Percentiles rank a stretch among this genome's conserved stretches.
These are phyloP conservation scores for Ectemnius cavifrons DNA, from an alignment of 2,888 invertebrate species.

Conservation along the genomic window DNA sequence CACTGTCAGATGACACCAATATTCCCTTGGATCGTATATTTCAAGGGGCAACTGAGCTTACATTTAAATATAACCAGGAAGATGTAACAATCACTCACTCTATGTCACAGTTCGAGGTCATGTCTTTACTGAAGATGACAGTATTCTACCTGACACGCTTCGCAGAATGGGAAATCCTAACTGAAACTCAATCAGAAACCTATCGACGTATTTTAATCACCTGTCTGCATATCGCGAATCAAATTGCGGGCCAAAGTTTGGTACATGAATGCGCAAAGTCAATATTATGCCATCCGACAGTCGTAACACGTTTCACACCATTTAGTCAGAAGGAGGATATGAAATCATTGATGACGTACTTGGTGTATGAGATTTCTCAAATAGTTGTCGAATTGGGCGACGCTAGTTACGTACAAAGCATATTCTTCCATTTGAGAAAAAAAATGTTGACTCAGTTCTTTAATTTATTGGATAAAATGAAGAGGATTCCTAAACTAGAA, in stretches of 20 bases:
- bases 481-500: slow-evolving; percentile 76
- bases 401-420: slow-evolving; percentile 35
- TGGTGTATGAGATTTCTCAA: slow-evolving; percentile 65
- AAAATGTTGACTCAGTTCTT: slow-evolving; percentile 80
- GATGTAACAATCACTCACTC: slow-evolving; percentile 47
- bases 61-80: slow-evolving; percentile 53
- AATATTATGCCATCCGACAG: slow-evolving; percentile 76
- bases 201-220: slow-evolving; percentile 59
- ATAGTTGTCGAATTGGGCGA: slow-evolving; percentile 55
- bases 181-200: slow-evolving; percentile 55
- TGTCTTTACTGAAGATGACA: slow-evolving; percentile 55
- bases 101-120: slow-evolving; percentile 57
- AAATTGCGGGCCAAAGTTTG: slow-evolving; percentile 25
- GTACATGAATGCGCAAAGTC: slow-evolving; percentile 65
- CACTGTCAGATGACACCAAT: slow-evolving; percentile 76
- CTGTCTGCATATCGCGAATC: slow-evolving; percentile 64
- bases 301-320: slow-evolving; percentile 76
- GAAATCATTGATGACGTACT: slow-evolving; percentile 68
- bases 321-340: slow-evolving; percentile 64
- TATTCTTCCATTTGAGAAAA: slow-evolving; percentile 79
- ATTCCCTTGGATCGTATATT: slow-evolving; percentile 75
- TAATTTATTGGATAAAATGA: slow-evolving; percentile 74
- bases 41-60: slow-evolving; percentile 45
- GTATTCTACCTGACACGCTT: slow-evolving; percentile 72
- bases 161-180: slow-evolving; percentile 53